These are phyloP conservation scores for Pemphredon lugubris DNA, from an alignment of 2,888 invertebrate species.

Conservation along the genomic window DNA sequence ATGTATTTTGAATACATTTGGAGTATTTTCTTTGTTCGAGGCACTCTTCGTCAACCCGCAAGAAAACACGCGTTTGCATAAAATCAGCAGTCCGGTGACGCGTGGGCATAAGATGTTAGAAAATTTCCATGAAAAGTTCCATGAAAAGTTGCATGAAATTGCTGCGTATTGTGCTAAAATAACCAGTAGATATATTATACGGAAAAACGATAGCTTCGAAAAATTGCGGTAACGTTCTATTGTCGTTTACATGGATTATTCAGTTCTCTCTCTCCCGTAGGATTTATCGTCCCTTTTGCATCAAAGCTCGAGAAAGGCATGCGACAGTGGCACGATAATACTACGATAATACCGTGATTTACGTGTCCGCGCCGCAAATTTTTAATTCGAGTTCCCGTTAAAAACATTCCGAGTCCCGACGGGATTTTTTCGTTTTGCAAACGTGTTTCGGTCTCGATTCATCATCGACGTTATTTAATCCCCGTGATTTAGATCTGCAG, in stretches of 20 bases:
- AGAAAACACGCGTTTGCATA: too few relatives aligned
- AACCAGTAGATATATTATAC: too few relatives aligned
- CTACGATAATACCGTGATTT: background rate
- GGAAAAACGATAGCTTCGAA: background rate
- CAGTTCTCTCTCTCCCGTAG: background rate
- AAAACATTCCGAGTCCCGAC: background rate
- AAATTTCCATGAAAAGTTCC: too few relatives aligned
- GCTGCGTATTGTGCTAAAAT: too few relatives aligned
- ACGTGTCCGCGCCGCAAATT: background rate
- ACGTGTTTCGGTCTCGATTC: background rate
- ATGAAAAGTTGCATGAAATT: too few relatives aligned
- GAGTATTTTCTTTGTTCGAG: too few relatives aligned
- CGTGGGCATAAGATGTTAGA: too few relatives aligned
- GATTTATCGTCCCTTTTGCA: background rate
- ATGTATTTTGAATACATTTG: too few relatives aligned
- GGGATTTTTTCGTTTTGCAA: background rate
- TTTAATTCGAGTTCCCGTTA: conserved; percentile 7
- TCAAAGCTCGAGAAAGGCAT: too few relatives aligned
- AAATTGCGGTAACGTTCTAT: background rate
- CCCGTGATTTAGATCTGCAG: conserved; percentile 18
- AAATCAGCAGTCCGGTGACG: too few relatives aligned
- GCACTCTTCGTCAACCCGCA: too few relatives aligned
- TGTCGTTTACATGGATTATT: background rate
- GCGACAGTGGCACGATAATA: too few relatives aligned
- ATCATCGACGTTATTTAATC: conserved; percentile 23